Evolutionary conservation across 2,797 vertebrate species (phyloP).

Genomic region (Botia kubotai): DNA sequence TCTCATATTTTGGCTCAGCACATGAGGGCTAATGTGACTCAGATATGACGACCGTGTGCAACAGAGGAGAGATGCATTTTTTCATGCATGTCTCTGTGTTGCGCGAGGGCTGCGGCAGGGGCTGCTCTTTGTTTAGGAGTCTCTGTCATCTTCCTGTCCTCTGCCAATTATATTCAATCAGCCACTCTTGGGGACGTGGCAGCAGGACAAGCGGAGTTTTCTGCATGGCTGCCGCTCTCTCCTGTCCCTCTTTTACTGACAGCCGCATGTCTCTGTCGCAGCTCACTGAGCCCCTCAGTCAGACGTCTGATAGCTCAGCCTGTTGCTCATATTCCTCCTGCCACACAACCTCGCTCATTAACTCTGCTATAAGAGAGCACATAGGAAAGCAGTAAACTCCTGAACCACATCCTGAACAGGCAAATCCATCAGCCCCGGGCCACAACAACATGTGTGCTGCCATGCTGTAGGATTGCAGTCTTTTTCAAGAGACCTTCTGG

Average conservation of each 20-base stretch:
- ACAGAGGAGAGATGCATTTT: neutral
- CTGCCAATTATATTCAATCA: slow-evolving; percentile 66
- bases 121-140: slow-evolving; percentile 56
- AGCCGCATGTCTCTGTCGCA: slow-evolving; percentile 59
- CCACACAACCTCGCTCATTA: slow-evolving; percentile 51
- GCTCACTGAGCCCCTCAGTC: slow-evolving; percentile 59
- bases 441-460: slow-evolving; percentile 2
- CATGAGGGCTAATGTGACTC: slow-evolving; percentile 30
- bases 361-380: slow-evolving; percentile 37
- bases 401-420: slow-evolving; percentile 32
- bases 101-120: slow-evolving; percentile 39
- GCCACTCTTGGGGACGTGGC: slow-evolving; percentile 43
- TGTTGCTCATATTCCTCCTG: slow-evolving; percentile 49
- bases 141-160: slow-evolving; percentile 50
- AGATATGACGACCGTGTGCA: slow-evolving; percentile 8
- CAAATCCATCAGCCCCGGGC: slow-evolving; percentile 14
- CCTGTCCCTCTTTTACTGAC: slow-evolving; percentile 60
- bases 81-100: slow-evolving; percentile 37
- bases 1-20: slow-evolving; percentile 31
- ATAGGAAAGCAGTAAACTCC: slow-evolving; percentile 12
- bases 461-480: neutral
- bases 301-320: slow-evolving; percentile 52
- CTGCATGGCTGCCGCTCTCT: slow-evolving; percentile 51
- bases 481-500: slow-evolving; percentile 33
- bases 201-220: slow-evolving; percentile 53